Evolutionary conservation across 1,140 invertebrate species (phyloP).

Genomic region (Sinella curviseta): DNA sequence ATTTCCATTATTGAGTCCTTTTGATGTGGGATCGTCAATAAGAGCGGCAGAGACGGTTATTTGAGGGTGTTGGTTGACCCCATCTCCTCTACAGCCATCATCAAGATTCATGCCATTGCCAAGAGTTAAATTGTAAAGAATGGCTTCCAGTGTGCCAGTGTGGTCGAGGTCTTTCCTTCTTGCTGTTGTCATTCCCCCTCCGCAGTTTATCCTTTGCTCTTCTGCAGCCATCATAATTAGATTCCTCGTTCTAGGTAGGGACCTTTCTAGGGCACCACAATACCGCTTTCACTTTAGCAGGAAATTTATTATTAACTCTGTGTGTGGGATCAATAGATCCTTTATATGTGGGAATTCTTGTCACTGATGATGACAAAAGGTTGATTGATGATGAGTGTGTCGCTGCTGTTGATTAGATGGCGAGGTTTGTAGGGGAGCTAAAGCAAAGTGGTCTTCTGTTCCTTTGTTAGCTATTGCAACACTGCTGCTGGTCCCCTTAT

Average conservation of each 20-base stretch:
- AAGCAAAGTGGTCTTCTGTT: not conserved
- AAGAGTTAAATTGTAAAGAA: conserved; percentile 20
- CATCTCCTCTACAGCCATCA: conserved; percentile 15
- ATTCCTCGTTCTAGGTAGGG: too few relatives aligned
- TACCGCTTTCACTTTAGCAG: not conserved
- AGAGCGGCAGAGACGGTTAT: not conserved
- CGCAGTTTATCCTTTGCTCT: conserved; percentile 11
- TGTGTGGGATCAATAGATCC: not conserved
- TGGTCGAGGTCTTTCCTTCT: conserved; percentile 10
- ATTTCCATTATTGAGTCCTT: not conserved
- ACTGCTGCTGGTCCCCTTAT: not conserved
- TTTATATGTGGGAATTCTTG: not conserved
- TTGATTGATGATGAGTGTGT: not conserved
- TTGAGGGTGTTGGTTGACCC: conserved; percentile 17
- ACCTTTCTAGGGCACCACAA: not conserved
- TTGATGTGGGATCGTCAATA: not conserved
- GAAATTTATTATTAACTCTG: not conserved
- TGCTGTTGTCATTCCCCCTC: not conserved
- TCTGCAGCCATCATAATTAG: conserved; percentile 11
- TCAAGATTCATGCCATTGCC: conserved; percentile 10
- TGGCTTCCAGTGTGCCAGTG: not conserved
- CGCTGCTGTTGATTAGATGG: conserved; percentile 13
- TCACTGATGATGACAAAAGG: not conserved
- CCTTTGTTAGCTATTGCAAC: not conserved
- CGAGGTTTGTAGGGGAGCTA: not conserved